Evolutionary conservation across 2,888 invertebrate species (phyloP).

Genomic region (Lomographa bimaculata): DNA sequence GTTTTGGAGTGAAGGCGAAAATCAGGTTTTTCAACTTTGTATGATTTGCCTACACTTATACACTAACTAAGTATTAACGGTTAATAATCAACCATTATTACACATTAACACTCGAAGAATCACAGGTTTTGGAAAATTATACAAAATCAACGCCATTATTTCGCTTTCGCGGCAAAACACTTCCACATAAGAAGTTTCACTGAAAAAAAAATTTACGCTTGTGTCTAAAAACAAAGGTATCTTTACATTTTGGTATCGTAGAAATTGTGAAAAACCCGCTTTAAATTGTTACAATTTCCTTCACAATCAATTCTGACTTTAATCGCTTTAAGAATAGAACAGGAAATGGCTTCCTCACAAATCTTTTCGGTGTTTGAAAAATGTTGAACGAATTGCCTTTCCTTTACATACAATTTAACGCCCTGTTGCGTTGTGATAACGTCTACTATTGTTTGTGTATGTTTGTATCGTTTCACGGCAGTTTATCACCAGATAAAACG

Average conservation of each 20-base stretch:
- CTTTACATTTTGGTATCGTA: slow-evolving; percentile 24
- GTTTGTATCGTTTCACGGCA: slow-evolving; percentile 42
- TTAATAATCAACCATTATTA: too few species aligned
- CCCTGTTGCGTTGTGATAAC: slow-evolving; percentile 31
- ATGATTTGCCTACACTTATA: too few species aligned
- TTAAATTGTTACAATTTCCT: slow-evolving; percentile 25
- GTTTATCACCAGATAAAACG: slow-evolving; percentile 79
- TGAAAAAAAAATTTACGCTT: too few species aligned
- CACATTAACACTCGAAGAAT: too few species aligned
- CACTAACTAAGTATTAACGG: too few species aligned
- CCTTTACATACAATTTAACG: slow-evolving; percentile 30
- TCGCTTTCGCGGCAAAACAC: too few species aligned
- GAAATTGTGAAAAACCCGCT: slow-evolving; percentile 26
- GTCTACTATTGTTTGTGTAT: slow-evolving; percentile 41
- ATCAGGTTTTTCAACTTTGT: too few species aligned
- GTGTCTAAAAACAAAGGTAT: too few species aligned
- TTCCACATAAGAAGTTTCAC: too few species aligned
- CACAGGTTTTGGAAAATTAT: too few species aligned
- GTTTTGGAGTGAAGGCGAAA: too few species aligned
- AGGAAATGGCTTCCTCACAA: slow-evolving; percentile 67
- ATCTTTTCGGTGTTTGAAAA: slow-evolving; percentile 50
- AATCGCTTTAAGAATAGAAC: slow-evolving; percentile 71
- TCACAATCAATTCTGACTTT: slow-evolving; percentile 68
- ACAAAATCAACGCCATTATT: too few species aligned
- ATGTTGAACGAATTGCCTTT: slow-evolving; percentile 43